Base-by-base conservation (phyloP, 2,113 vertebrate genomes). In the Salvelinus fontinalis region DNA sequence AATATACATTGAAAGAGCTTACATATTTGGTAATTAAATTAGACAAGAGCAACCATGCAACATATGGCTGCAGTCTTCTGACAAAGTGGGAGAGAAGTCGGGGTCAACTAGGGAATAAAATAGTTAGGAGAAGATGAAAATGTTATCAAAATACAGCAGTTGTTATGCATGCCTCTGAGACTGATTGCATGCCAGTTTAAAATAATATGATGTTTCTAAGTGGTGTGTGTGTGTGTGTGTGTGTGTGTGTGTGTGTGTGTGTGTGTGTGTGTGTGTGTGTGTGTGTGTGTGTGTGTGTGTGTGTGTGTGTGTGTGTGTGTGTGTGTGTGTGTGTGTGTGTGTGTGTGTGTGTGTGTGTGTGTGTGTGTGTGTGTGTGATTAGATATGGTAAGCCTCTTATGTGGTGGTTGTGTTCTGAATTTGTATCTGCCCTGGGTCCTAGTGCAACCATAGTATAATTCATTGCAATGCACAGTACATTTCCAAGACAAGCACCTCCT, bases 381-480 rank as follows among this genome's bases (percentile, higher is more conserved):
- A 94, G 88, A 93, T 90, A 86, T 70, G 76, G 84, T 94, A 94
- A 94, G 89, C 93, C 83, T 93, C 93, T 94, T 94, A 93, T 90
- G 86, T 87, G 89, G 74, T 82, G 85, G 84, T 83, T 13, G 18
- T 92, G 93, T 92, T 91, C 92, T 93, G 90, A 91, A 94, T 94
- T 91, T 92, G 77, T 76, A 79, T 84, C 71, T 74, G 64, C 83
- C 71, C 90, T 75, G 90, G 92, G 92, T 93, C 93, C 92, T 93
- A 94, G 88, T 84, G 92, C 88, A 73, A 31, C 73, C n/a, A 7
- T 0, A 11, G 2, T 11, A 44, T 9, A 44, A 11, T 11, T 44
- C 2, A 44, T 44, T 44, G 2, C 9, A 11, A 2, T 44, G 39
- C 39, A 44, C 64, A 66, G 26, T 67, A 18, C 0, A 67, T 67